phyloP scores from a whole-genome alignment of 2,797 vertebrate species.

The Chloroceryle inda region DNA sequence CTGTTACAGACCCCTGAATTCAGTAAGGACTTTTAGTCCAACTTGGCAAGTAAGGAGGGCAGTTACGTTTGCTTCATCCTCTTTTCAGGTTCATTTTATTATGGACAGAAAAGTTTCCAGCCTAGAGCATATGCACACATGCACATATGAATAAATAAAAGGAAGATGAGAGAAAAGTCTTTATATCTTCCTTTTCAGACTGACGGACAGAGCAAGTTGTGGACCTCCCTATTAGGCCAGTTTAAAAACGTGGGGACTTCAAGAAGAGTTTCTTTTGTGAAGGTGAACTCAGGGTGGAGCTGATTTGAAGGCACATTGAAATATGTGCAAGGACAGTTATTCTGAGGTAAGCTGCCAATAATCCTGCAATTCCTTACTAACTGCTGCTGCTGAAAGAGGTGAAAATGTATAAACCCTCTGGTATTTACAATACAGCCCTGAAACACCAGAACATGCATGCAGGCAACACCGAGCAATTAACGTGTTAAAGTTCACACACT shows the following conservation, averaged over 20 bases:
- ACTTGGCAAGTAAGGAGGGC: not conserved
- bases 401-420: not conserved
- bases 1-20: not conserved
- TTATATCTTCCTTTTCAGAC: not conserved
- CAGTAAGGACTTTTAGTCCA: not conserved
- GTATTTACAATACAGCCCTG: not conserved
- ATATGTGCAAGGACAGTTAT: accelerated
- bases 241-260: not conserved
- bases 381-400: not conserved
- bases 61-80: not conserved
- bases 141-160: not conserved
- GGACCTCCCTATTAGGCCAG: not conserved
- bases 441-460: not conserved
- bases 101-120: not conserved
- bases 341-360: not conserved
- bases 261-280: not conserved
- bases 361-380: not conserved
- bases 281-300: not conserved
- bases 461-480: not conserved
- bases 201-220: accelerated
- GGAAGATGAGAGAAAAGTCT: not conserved
- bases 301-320: not conserved
- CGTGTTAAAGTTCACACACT: not conserved
- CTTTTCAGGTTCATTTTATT: not conserved
- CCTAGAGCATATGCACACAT: not conserved